Evolutionary conservation across 1,140 invertebrate genomes (phyloP), one percentile per base, ranked within the genome.

Genomic region (Drosophila truncata): DNA sequence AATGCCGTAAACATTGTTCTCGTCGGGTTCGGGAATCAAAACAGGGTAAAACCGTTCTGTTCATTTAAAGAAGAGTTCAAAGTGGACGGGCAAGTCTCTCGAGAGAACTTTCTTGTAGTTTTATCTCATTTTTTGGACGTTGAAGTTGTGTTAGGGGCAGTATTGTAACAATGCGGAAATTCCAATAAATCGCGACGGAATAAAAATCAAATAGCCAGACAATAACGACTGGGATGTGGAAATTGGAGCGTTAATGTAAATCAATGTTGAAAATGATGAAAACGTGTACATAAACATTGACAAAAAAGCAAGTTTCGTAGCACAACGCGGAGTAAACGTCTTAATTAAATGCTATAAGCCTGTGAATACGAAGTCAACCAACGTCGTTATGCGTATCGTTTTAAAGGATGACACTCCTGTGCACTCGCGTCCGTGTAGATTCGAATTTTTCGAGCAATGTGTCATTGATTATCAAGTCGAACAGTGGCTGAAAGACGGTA

Each of bases 401-500:
- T n/a, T n/a, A n/a, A n/a, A n/a, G n/a, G n/a, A 50, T 14, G 33
- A 55, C 4, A 55, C 52, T 11, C 14, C 33, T 13, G 33, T 55
- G 16, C 20, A 33, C 33, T 33, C 33, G 33, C 10, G 33, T 3
- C 33, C 33, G 33, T 11, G 33, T 33, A 33, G 33, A 39, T 39
- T 39, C 54, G 23, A 23, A n/a, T 44, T 25, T 14, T 46, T 20
- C 20, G 13, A 14, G 11, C 7, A 13, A 3, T 25, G 44, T 13
- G 14, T 46, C 2, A 25, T 46, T 16, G 20, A 46, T 23, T 20
- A 25, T 25, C 44, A 46, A 46, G 20, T 46, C 20, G 20, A 46
- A 11, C 41, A 18, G 14, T 41, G 74, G 77, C 11, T 80, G n/a
- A 44, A 50, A 2, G n/a, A 74, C 20, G 65, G 66, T 5, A 80